Percentiles rank a stretch among this genome's conserved stretches.
These are phyloP conservation scores for Herminia tarsipennalis DNA, from an alignment of 2,888 invertebrate genomes.

Conservation along the genomic window DNA sequence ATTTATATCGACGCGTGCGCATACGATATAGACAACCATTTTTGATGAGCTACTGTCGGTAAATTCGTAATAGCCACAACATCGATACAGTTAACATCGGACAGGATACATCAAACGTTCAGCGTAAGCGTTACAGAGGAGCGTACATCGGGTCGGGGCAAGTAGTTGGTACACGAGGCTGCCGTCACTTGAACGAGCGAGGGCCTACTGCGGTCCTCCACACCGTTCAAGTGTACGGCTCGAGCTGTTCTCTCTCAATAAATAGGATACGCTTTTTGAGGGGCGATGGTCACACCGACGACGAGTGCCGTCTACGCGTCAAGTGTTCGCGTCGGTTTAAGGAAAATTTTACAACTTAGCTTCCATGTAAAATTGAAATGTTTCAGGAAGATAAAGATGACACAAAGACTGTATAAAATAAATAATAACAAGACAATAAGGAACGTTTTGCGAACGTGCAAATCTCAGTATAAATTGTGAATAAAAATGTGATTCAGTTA, in stretches of 20 bases:
- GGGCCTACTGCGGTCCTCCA: conserved; percentile 10
- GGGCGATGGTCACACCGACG: conserved; percentile 81
- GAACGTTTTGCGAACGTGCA: conserved; percentile 70
- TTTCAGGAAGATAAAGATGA: conserved; percentile 64
- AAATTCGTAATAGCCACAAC: conserved; percentile 67
- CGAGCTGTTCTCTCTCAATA: conserved; percentile 61
- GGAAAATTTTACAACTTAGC: conserved; percentile 67
- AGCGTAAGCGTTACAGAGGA: conserved; percentile 74
- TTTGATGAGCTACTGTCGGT: conserved; percentile 66
- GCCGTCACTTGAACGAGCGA: conserved; percentile 1
- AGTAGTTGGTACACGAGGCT: conserved; percentile 34
- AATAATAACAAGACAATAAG: conserved; percentile 56
- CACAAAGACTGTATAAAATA: conserved; percentile 55
- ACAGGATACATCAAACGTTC: conserved; percentile 58
- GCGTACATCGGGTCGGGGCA: conserved; percentile 55
- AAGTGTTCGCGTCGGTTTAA: conserved; percentile 29
- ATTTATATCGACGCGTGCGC: conserved; percentile 50
- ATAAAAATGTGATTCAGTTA: conserved; percentile 66
- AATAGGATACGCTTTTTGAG: conserved; percentile 70
- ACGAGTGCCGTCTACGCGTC: conserved; percentile 39
- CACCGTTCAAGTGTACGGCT: conserved; percentile 62
- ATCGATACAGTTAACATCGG: conserved; percentile 59
- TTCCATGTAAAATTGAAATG: conserved; percentile 77
- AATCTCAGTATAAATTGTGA: conserved; percentile 57
- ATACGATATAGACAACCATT: conserved; percentile 65